Evolutionary conservation across 2,888 invertebrate species (phyloP), one percentile per base, ranked within the genome.

Genomic region (Adelognathus sp.): DNA sequence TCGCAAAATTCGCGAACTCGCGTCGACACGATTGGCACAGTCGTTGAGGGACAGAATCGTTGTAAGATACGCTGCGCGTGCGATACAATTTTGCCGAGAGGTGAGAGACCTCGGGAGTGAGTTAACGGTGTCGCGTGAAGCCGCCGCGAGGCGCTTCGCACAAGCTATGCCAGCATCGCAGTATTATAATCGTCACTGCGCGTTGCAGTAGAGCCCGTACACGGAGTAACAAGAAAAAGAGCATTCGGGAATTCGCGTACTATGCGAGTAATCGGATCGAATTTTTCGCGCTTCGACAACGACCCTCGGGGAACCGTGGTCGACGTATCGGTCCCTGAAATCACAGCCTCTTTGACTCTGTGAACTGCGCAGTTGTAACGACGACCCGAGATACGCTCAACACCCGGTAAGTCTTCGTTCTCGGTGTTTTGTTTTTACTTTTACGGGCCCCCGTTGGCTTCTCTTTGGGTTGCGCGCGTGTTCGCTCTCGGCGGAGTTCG

Each of bases 361-460:
- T 86, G 85, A 88, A 90, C 88, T 90, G 90, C 90, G 90, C 90
- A 90, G 89, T 90, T 89, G 86, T 85, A 85, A 85, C 83, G 83
- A 85, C 85, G 85, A 85, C 81, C 84, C n/a, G n/a, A n/a, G 85
- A 86, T 83, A 88, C 88, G 87, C 83, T 86, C 84, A 84, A 83
- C 84, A 88, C 87, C 64, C 88, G 90, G 90, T 90, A 83, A 90
- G 90, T 89, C 85, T 83, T 75, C 61, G 80, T 78, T 39, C 58
- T 76, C 83, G 81, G 79, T 66, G 56, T 61, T 44, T 7, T 64
- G 24, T 46, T 66, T 31, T 24, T 58, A n/a, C 27, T 60, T 52
- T 11, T 36, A 33, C 36, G 16, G 7, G 27, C 9, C 14, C 11
- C 33, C 6, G 16, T 16, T 9, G 46, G 58, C 33, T 50, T 46